Evolutionary conservation across 2,797 vertebrate genomes (phyloP), one percentile per base, ranked within the genome.

Genomic region (Acanthis flammea): DNA sequence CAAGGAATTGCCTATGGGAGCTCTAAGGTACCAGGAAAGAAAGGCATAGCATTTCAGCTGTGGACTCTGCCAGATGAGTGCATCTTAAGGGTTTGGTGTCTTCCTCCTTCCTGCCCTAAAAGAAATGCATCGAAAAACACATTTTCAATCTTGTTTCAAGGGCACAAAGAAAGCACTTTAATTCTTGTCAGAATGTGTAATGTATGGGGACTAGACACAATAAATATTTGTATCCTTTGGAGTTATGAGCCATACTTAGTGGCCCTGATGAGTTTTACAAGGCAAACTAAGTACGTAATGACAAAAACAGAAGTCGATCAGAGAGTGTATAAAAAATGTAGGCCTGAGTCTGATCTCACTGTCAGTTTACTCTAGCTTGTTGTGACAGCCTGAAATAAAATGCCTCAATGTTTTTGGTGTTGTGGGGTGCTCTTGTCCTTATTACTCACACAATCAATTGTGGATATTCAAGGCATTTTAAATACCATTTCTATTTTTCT

Each of bases 21-120:
- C 22, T 50, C 14, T 66, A 45, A 66, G 19, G 19, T 66, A 31
- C 4, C 37, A 41, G 30, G 19, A 35, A 76, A 93, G 33, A 24
- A 84, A 65, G 25, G 10, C 0, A 2, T 2, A 57, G 19, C 27
- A 15, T 19, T 81, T 87, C 4, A 7, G 7, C 27, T 0, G 0
- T 60, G 25, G 37, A 7, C 19, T 66, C 37, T 72, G 39, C 31
- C 39, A 81, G 4, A 18, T 23, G 11, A 72, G 9, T 25, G 10
- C 8, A 37, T 54, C 30, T 9, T 54, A 6, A 1, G 1, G 17
- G 5, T 66, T 83, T 78, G 10, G 18, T 45, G 28, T 54, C 39
- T 58, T 72, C 24, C 17, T 91, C 15, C 14, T 76, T 15, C 13
- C 5, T 50, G 15, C 19, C 27, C 19, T 71, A 17, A 90, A 85